Evolutionary conservation across 2,888 invertebrate genomes (phyloP), one percentile per base, ranked within the genome.

Genomic region (Perizoma flavofasciatum): DNA sequence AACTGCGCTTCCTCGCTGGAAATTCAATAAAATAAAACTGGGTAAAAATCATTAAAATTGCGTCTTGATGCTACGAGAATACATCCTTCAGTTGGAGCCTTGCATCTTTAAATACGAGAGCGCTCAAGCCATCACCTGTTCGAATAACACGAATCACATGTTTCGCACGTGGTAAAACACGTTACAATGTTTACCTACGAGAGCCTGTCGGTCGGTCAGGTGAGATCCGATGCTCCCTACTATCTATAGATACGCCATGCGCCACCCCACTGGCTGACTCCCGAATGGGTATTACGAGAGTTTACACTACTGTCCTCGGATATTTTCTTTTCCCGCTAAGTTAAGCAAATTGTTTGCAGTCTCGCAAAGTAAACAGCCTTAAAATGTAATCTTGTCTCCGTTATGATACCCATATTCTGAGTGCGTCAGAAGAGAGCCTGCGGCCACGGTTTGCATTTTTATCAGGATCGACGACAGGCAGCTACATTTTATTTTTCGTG

Each of bases 151-250:
- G 64, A 70, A 73, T 68, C 90, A 88, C 88, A 86, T 90, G 90
- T 78, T 82, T 74, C 65, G 68, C 91, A 91, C 91, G 90, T 91
- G 91, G 89, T 77, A 79, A 71, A 57, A 81, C 89, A 90, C 91
- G 91, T 85, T 89, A 88, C 89, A 86, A 87, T 92, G 91, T 91
- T 92, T 92, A 91, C 92, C 90, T 91, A 89, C 77, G 74, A 78
- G 78, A 81, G 82, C 76, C 80, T 83, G 85, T 71, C 86, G 87
- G 85, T 71, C 86, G 87, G 86, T 82, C 90, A 90, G 90, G 90
- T 90, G 91, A 81, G 81, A 78, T 70, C 77, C 77, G 71, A 69
- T 74, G 76, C 73, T 73, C 75, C 81, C 74, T 72, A 67, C 75
- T 73, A 74, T 73, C 70, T 74, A 69, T 74, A 74, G 67, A 68